These are phyloP conservation scores for Amiota communis DNA, from an alignment of 2,888 invertebrate genomes.

Conservation along the genomic window DNA sequence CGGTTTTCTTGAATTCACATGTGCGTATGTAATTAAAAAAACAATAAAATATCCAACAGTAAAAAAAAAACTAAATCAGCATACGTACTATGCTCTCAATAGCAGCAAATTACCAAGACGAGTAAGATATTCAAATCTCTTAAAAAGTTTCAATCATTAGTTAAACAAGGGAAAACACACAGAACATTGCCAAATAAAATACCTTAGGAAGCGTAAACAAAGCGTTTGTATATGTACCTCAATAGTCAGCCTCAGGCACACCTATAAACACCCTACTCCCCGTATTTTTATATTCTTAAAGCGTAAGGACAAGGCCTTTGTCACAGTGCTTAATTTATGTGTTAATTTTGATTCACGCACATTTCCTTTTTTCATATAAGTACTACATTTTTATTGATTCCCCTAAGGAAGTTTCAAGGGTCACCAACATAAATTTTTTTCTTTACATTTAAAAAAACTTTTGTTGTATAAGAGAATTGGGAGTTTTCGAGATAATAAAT, in stretches of 20 bases:
- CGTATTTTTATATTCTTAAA: conserved; percentile 29
- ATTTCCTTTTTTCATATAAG: conserved; percentile 50
- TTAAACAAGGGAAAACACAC: too few relatives aligned
- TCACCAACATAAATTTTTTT: conserved; percentile 28
- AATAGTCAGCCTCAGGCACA: conserved; percentile 31
- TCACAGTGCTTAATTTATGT: conserved; percentile 70
- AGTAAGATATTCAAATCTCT: too few relatives aligned
- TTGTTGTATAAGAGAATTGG: conserved; percentile 27
- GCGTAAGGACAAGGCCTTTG: conserved; percentile 15
- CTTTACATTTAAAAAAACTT: conserved; percentile 55
- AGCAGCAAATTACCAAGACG: too few relatives aligned
- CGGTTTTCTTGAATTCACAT: too few relatives aligned
- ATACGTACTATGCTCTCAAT: too few relatives aligned
- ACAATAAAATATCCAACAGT: too few relatives aligned
- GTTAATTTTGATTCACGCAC: conserved; percentile 70
- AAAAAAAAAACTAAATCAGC: too few relatives aligned
- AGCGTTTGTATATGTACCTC: conserved; percentile 31
- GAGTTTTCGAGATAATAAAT: conserved; percentile 69
- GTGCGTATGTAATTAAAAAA: too few relatives aligned
- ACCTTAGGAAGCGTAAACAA: too few relatives aligned
- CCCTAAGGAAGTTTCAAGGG: conserved; percentile 9
- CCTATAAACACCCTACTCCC: conserved; percentile 12
- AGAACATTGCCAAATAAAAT: too few relatives aligned
- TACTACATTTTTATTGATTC: conserved; percentile 47
- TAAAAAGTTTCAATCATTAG: too few relatives aligned